Evolutionary conservation across 2,888 invertebrate species (phyloP).

Genomic region (Mylabris sibirica): DNA sequence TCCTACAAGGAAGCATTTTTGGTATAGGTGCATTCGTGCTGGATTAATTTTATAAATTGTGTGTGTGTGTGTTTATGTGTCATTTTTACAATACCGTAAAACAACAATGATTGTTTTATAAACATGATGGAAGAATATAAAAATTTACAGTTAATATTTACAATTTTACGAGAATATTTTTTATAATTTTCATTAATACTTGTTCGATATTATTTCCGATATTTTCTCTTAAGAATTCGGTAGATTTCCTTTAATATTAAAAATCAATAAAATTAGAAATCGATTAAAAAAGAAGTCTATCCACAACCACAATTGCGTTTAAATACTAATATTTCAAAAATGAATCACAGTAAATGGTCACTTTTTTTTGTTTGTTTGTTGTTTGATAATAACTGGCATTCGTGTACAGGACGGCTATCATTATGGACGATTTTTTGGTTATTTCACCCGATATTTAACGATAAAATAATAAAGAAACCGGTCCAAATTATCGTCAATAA

Average conservation of each 20-base stretch:
- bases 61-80: too few relatives aligned
- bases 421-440: background rate
- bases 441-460: too few relatives aligned
- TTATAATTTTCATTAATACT: background rate
- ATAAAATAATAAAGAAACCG: too few relatives aligned
- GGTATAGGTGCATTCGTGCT: too few relatives aligned
- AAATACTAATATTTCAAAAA: background rate
- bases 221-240: background rate
- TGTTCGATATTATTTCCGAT: background rate
- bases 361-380: background rate
- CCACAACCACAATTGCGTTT: background rate
- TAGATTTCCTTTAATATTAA: background rate
- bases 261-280: background rate
- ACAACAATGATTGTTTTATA: too few relatives aligned
- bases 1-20: too few relatives aligned
- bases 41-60: too few relatives aligned
- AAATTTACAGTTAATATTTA: background rate
- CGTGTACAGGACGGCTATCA: background rate
- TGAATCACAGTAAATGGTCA: constrained; percentile 6
- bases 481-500: background rate
- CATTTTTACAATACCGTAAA: too few relatives aligned
- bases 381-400: background rate
- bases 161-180: background rate
- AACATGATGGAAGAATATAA: background rate
- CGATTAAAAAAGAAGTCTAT: background rate